Evolutionary conservation across 1,140 invertebrate species (phyloP).

Genomic region (Trichoplusia ni): DNA sequence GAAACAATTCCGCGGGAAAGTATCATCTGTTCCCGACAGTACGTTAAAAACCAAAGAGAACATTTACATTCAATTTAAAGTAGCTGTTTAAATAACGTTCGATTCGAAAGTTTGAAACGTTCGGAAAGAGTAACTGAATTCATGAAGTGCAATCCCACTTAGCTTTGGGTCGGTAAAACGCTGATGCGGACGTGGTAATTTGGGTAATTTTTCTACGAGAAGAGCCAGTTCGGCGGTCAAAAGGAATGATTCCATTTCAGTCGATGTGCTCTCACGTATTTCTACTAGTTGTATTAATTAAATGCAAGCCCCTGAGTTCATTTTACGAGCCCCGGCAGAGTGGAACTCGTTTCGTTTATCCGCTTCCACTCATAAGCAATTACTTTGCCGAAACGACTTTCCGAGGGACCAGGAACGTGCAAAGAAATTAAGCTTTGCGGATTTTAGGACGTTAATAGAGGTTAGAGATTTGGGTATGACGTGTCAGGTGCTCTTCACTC

Average conservation of each 20-base stretch:
- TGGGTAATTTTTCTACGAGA: conserved; percentile 54
- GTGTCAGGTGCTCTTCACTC: neutral
- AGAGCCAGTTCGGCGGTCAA: conserved; percentile 63
- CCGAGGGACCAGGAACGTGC: conserved; percentile 60
- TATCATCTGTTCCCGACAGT: conserved; percentile 38
- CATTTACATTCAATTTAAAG: conserved; percentile 11
- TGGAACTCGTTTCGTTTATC: conserved; percentile 75
- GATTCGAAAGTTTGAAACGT: conserved; percentile 13
- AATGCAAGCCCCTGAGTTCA: conserved; percentile 76
- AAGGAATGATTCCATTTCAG: conserved; percentile 68
- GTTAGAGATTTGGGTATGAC: conserved; percentile 43
- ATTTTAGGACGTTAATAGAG: conserved; percentile 56
- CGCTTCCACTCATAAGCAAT: conserved; percentile 78
- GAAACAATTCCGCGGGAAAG: conserved; percentile 41
- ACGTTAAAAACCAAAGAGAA: neutral
- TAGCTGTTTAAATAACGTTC: conserved; percentile 4
- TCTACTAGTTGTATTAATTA: conserved; percentile 74
- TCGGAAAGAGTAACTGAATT: conserved; percentile 16
- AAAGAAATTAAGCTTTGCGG: conserved; percentile 69
- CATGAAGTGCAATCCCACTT: conserved; percentile 31
- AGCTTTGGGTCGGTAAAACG: conserved; percentile 33
- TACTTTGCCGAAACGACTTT: conserved; percentile 69
- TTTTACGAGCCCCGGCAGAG: conserved; percentile 71
- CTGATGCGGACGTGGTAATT: conserved; percentile 46
- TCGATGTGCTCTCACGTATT: conserved; percentile 68